These are phyloP conservation scores for Monochamus alternatus DNA, from an alignment of 2,888 invertebrate genomes.

Conservation along the genomic window DNA sequence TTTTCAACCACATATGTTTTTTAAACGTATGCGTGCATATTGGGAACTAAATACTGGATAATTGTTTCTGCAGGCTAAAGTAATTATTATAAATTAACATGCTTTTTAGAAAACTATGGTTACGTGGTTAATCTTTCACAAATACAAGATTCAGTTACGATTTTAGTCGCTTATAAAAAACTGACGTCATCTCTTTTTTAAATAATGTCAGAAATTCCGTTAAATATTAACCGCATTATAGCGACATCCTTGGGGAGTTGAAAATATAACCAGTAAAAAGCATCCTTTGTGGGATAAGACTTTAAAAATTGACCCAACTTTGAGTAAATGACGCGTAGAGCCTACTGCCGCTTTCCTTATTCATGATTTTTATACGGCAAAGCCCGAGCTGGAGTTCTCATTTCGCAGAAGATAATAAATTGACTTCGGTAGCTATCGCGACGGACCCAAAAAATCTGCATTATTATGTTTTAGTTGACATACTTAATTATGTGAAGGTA, in stretches of 20 bases:
- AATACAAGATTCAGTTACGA: no score
- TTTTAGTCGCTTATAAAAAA: no score
- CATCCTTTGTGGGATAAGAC: conserved; percentile 3
- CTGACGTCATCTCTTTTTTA: neutral
- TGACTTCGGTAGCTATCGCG: conserved; percentile 13
- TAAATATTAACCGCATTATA: conserved; percentile 9
- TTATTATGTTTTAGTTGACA: conserved; percentile 7
- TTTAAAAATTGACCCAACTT: conserved; percentile 27
- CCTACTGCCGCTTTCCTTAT: conserved; percentile 20
- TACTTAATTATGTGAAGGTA: neutral
- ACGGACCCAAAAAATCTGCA: conserved; percentile 16
- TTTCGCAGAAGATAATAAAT: conserved; percentile 18
- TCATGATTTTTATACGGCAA: conserved; percentile 16
- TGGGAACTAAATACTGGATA: no score
- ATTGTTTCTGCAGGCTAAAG: no score
- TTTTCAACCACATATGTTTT: no score
- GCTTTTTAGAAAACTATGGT: no score
- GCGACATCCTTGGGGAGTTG: neutral
- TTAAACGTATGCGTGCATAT: no score
- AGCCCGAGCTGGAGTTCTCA: neutral
- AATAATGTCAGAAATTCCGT: neutral
- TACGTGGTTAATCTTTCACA: no score
- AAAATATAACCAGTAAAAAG: conserved; percentile 1
- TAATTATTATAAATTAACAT: no score
- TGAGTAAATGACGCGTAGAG: conserved; percentile 22